Conservation (phyloP, 2,797 vertebrate species). For the Gouania willdenowi region DNA sequence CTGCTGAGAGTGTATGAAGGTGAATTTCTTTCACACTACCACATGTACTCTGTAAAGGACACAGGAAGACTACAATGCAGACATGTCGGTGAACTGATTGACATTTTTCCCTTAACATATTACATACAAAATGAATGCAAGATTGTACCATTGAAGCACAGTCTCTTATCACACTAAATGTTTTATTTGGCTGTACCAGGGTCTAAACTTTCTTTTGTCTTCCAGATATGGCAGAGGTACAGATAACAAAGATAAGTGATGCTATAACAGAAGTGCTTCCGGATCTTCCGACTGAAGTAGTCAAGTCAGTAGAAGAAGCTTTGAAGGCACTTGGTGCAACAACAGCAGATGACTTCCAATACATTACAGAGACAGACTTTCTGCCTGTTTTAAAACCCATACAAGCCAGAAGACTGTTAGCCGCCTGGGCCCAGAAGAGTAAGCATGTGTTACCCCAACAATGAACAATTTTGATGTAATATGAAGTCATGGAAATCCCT, state of each 20-base stretch:
- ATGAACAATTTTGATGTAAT: too few species aligned
- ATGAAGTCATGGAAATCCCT: too few species aligned
- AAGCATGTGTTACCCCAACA: background rate
- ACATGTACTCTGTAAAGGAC: conserved; percentile 16
- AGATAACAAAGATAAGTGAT: background rate
- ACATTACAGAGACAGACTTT: too few species aligned
- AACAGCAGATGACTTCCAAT: conserved; percentile 10
- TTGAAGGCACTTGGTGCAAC: background rate
- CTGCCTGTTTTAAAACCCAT: too few species aligned
- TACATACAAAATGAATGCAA: background rate
- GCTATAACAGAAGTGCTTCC: background rate
- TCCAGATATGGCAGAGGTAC: conserved; percentile 11
- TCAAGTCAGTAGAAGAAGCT: conserved; percentile 6
- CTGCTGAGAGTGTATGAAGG: conserved; percentile 15
- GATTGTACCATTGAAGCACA: conserved; percentile 15
- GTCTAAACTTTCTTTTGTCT: background rate
- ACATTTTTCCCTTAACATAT: conserved; percentile 10
- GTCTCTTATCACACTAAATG: conserved; percentile 3
- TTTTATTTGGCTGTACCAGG: background rate
- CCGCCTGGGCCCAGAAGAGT: too few species aligned
- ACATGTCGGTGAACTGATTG: conserved; percentile 5
- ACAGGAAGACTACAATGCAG: conserved; percentile 16
- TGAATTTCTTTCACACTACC: conserved; percentile 21
- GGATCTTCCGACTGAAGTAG: background rate
- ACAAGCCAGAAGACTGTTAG: too few species aligned